phyloP scores from a whole-genome alignment of 2,888 invertebrate species.

The Andrena praecox region DNA sequence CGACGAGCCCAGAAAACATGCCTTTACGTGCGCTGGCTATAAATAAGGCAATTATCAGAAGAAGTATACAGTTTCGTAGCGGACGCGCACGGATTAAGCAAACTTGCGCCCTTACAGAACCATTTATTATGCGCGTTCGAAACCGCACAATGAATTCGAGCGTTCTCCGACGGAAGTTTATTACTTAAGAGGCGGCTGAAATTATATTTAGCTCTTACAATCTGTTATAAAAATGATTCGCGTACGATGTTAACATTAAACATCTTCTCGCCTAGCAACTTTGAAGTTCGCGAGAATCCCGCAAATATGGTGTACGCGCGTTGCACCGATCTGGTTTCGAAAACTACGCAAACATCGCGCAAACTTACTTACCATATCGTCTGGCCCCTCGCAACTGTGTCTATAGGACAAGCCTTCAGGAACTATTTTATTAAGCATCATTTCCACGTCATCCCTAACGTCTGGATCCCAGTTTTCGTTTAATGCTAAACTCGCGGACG shows the following conservation, averaged over 20 bases:
- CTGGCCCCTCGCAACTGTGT: conserved; percentile 99
- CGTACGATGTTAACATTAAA: not conserved
- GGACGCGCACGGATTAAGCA: conserved; percentile 12
- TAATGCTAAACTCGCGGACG: conserved; percentile 98
- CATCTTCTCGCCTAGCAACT: not conserved
- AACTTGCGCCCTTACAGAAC: not conserved
- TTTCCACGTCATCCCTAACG: conserved; percentile 99
- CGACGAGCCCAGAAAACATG: conserved; percentile 97
- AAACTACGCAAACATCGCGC: conserved; percentile 5
- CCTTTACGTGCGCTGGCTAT: conserved; percentile 98
- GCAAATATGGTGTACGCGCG: not conserved
- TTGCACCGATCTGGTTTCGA: not conserved
- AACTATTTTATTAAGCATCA: conserved; percentile 99
- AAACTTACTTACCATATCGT: conserved; percentile 95
- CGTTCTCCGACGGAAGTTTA: not conserved
- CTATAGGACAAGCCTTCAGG: conserved; percentile 98
- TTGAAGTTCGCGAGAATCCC: not conserved
- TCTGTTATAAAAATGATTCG: not conserved
- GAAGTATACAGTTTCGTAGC: conserved; percentile 22
- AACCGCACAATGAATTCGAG: not conserved
- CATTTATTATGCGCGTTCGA: conserved; percentile 1
- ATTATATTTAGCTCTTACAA: conserved; percentile 2
- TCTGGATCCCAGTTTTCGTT: conserved; percentile 99
- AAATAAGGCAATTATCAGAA: conserved; percentile 42
- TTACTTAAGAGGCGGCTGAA: conserved; percentile 4